Percentiles rank a stretch among this genome's conserved stretches.
These are phyloP conservation scores for Lytechinus variegatus DNA, from an alignment of 35 echinoderm and acorn worm species.

Conservation along the genomic window DNA sequence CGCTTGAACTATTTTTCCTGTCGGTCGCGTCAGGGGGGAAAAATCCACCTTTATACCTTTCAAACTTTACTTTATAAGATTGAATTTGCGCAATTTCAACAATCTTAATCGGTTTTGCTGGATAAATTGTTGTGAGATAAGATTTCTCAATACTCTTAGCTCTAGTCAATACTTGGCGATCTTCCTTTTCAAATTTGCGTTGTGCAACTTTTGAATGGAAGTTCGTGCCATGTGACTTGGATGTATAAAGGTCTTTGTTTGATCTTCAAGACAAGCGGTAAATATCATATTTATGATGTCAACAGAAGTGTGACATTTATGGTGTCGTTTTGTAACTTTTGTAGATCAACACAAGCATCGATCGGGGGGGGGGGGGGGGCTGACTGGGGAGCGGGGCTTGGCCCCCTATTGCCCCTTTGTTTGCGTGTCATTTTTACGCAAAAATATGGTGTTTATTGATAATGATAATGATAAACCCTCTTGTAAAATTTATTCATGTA, in stretches of 20 bases:
- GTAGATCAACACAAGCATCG: neutral
- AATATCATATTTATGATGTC: neutral
- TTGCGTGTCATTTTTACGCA: too few relatives aligned
- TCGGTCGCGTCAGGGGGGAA: neutral
- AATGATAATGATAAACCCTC: too few relatives aligned
- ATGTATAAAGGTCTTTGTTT: neutral
- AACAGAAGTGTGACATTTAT: neutral
- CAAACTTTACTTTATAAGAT: neutral
- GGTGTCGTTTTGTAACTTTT: neutral
- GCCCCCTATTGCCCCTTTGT: too few relatives aligned
- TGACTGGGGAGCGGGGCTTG: too few relatives aligned
- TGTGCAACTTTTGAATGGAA: neutral
- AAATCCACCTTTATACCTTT: neutral
- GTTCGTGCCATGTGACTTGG: neutral
- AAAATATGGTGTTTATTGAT: too few relatives aligned
- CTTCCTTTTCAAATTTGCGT: neutral
- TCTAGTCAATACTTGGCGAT: neutral
- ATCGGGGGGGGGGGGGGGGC: too few relatives aligned
- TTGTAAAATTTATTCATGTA: too few relatives aligned
- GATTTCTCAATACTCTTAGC: neutral
- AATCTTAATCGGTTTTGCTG: neutral
- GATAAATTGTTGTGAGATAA: conserved; percentile 1
- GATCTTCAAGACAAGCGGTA: neutral
- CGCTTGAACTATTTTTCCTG: neutral
- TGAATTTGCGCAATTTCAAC: neutral